Base-by-base conservation (phyloP, 2,113 vertebrate species). In the Zosterops hypoxanthus region DNA sequence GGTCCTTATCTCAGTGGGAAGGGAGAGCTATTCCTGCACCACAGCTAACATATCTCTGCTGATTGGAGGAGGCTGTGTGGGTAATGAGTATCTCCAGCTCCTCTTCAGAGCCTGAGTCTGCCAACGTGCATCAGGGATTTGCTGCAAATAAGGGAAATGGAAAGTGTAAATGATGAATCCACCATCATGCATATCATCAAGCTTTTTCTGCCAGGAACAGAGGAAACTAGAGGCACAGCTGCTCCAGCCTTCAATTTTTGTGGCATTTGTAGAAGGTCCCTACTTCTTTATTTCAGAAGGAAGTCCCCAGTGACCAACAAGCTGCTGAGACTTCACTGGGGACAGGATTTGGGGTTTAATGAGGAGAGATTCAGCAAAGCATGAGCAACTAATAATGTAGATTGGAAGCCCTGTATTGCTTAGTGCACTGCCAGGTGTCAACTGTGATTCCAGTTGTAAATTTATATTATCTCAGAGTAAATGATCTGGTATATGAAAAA, bases 391-490 rank as follows among this genome's bases (percentile, higher is more conserved):
- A 95, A 92, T 87, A 91, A 96, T 85, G 55, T 80, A 72, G 66
- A 80, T 61, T 95, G 81, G 85, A 93, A 96, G 25, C 5, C 34
- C 33, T 2, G 9, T 80, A 88, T 73, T 90, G 90, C 72, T 88
- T 70, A 95, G 55, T 52, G 59, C 60, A 78, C 20, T 96, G 71
- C 82, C 93, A 94, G 90, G 93, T 96, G 87, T 95, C 94, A 96
- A 59, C 77, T 88, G 82, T 81, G 76, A 56, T 86, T 88, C 71
- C 39, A 65, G 47, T 59, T 93, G 66, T 85, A 96, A 96, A 92
- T 95, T 92, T 93, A 83, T 91, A 94, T 91, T 16, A 70, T 84
- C 68, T 86, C 85, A 77, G 84, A 95, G 82, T 90, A 96, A 96
- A 95, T 94, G 66, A 88, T 93, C 64, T 92, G 70, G 22, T 78